Conservation (phyloP, 2,888 invertebrate species). For the Dastarcus helophoroides region DNA sequence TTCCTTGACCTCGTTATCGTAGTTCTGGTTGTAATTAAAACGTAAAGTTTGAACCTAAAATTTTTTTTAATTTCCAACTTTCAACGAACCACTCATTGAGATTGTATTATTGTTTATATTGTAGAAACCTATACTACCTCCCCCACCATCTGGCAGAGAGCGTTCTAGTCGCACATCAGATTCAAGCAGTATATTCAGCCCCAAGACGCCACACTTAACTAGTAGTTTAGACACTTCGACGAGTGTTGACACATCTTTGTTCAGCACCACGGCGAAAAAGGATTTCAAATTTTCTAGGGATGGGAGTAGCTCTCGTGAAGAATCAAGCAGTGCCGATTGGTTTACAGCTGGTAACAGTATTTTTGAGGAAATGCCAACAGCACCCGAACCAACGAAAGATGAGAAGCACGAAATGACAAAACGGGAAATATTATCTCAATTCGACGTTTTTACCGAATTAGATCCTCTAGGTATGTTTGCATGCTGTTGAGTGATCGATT, state of each 20-base stretch:
- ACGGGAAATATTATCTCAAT: constrained; percentile 38
- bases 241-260: constrained; percentile 16
- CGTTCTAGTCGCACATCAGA: constrained; percentile 28
- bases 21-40: too few relatives aligned
- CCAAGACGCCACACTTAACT: constrained; percentile 32
- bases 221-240: constrained; percentile 19
- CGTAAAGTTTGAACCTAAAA: too few relatives aligned
- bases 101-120: constrained; percentile 2
- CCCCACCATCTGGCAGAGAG: constrained; percentile 27
- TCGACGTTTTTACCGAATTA: constrained; percentile 86
- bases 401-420: constrained; percentile 32
- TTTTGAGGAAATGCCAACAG: constrained; percentile 27
- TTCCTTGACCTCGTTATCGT: too few relatives aligned
- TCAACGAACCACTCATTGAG: background rate
- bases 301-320: constrained; percentile 28
- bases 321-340: constrained; percentile 34
- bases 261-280: constrained; percentile 12
- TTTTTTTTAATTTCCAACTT: too few relatives aligned
- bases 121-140: constrained; percentile 29
- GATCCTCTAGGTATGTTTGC: constrained; percentile 74
- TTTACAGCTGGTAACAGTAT: constrained; percentile 32
- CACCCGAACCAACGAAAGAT: constrained; percentile 22
- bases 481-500: constrained; percentile 7
- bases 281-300: constrained; percentile 19
- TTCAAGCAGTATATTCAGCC: constrained; percentile 32